These are phyloP conservation scores for Perithous albicinctus DNA, from an alignment of 2,888 invertebrate genomes.

Conservation along the genomic window DNA sequence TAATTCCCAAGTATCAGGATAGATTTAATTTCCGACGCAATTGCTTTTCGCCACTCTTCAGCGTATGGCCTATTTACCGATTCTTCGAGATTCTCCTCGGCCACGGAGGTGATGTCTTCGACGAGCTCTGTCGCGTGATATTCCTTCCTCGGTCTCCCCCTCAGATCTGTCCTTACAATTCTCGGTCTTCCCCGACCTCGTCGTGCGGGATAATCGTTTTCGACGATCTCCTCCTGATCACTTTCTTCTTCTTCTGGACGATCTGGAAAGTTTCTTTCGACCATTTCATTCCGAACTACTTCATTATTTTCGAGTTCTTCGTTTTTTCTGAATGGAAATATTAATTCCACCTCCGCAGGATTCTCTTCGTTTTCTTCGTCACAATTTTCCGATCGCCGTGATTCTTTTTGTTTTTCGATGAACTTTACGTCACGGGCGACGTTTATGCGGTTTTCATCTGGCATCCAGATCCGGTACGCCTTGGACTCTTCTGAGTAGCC, in stretches of 20 bases:
- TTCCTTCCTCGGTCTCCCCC: constrained; percentile 42
- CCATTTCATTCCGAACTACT: not conserved
- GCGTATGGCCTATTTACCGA: constrained; percentile 21
- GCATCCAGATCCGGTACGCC: constrained; percentile 61
- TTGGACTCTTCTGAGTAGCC: constrained; percentile 63
- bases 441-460: constrained; percentile 37
- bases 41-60: constrained; percentile 46
- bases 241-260: not conserved
- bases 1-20: constrained; percentile 62
- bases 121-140: not conserved
- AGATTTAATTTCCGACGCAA: constrained; percentile 53
- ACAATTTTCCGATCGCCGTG: not conserved
- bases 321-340: not conserved
- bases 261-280: not conserved
- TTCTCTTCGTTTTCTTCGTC: not conserved
- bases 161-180: constrained; percentile 33
- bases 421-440: too few relatives aligned
- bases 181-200: constrained; percentile 35
- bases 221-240: not conserved
- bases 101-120: constrained; percentile 8
- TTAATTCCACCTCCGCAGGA: not conserved
- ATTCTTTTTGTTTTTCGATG: too few relatives aligned
- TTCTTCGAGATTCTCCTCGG: constrained; percentile 30
- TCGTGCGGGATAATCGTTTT: not conserved
- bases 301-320: not conserved